phyloP scores from a whole-genome alignment of 2,888 invertebrate genomes.

The Zeuzera pyrina region DNA sequence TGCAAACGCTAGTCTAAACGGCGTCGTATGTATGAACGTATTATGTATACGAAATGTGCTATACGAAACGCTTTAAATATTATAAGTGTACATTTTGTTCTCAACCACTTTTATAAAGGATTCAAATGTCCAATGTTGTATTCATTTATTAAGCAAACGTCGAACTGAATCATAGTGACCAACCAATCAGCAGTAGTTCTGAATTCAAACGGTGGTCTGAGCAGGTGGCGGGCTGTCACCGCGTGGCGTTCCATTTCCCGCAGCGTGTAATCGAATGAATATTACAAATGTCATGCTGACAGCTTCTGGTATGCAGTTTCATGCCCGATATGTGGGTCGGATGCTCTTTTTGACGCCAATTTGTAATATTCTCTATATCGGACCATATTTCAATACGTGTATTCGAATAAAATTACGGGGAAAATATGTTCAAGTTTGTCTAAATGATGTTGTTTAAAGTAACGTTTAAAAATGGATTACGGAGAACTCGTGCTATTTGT shows the following conservation, averaged over 20 bases:
- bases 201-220: slow-evolving; percentile 24
- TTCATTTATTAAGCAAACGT: slow-evolving; percentile 7
- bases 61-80: too few species aligned
- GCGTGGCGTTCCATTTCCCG: slow-evolving; percentile 58
- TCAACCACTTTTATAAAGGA: slow-evolving; percentile 42
- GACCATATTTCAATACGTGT: slow-evolving; percentile 2
- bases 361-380: slow-evolving; percentile 35
- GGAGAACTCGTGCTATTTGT: slow-evolving; percentile 15
- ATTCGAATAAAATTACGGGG: too few species aligned
- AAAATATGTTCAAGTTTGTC: too few species aligned
- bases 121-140: slow-evolving; percentile 3
- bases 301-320: slow-evolving; percentile 41
- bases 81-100: slow-evolving; percentile 49
- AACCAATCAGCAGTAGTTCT: slow-evolving; percentile 31
- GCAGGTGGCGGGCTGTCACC: slow-evolving; percentile 58
- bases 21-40: too few species aligned
- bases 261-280: slow-evolving; percentile 64
- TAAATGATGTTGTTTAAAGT: neutral
- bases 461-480: slow-evolving; percentile 32
- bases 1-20: too few species aligned
- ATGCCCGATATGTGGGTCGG: slow-evolving; percentile 49
- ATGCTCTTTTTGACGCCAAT: slow-evolving; percentile 51
- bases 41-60: too few species aligned
- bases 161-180: slow-evolving; percentile 14
- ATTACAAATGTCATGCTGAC: slow-evolving; percentile 64